Conservation (phyloP, 1,140 invertebrate genomes). For the Phenacoccus solenopsis region DNA sequence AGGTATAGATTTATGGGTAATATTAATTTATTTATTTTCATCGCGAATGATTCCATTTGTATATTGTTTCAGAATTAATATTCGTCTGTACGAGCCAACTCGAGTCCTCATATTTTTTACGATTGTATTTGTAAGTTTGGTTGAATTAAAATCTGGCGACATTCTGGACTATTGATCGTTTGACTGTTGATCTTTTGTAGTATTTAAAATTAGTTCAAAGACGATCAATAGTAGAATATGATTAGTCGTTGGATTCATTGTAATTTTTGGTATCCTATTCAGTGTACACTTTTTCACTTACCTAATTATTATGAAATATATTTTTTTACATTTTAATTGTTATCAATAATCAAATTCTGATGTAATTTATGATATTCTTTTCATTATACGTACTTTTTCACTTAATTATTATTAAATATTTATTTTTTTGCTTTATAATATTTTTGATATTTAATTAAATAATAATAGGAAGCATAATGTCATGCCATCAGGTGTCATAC, state of each 20-base stretch:
- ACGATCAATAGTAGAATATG: background rate
- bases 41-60: background rate
- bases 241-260: background rate
- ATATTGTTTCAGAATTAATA: background rate
- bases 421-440: no score
- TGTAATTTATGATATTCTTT: no score
- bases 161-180: background rate
- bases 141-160: background rate
- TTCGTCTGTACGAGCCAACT: background rate
- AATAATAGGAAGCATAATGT: no score
- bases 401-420: no score
- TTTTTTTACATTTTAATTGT: no score
- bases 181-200: background rate
- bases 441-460: no score
- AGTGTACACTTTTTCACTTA: background rate
- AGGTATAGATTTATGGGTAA: no score
- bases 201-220: background rate
- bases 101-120: background rate
- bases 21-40: no score
- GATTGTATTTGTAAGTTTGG: background rate
- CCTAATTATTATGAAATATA: background rate
- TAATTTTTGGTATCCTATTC: background rate
- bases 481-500: no score
- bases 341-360: no score
- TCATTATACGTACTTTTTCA: background rate